Conservation (phyloP, 2,113 vertebrate species). For the Etheostoma cragini region DNA sequence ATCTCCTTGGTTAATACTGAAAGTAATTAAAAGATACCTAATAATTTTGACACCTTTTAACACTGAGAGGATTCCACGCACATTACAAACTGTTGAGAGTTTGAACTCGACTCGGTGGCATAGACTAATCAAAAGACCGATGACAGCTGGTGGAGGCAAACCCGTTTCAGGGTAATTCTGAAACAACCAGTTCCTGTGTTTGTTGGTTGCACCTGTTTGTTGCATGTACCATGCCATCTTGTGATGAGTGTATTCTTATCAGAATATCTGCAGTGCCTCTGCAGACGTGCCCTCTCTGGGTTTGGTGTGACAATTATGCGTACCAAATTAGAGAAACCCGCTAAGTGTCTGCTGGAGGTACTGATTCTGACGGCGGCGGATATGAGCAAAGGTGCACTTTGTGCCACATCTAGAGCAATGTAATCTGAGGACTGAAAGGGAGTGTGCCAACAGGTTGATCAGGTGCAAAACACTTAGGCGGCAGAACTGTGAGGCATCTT, state of each 20-base stretch:
- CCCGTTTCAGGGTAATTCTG: slow-evolving; percentile 36
- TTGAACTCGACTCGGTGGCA: neutral
- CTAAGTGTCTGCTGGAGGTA: slow-evolving; percentile 10
- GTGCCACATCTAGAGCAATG: slow-evolving; percentile 58
- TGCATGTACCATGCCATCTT: slow-evolving; percentile 52
- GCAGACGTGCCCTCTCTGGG: slow-evolving; percentile 41
- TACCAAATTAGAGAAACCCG: slow-evolving; percentile 48
- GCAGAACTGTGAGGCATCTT: neutral
- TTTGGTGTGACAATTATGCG: slow-evolving; percentile 41
- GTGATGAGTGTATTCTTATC: slow-evolving; percentile 69
- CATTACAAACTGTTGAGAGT: neutral
- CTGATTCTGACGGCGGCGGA: slow-evolving; percentile 37
- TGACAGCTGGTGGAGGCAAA: slow-evolving; percentile 42
- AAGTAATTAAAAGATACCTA: neutral
- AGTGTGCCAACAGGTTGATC: slow-evolving; percentile 27
- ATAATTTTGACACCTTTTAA: neutral
- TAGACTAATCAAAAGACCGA: slow-evolving; percentile 20
- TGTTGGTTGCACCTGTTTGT: slow-evolving; percentile 75
- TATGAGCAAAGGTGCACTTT: slow-evolving; percentile 57
- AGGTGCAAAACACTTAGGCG: slow-evolving; percentile 41
- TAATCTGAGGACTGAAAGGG: slow-evolving; percentile 19
- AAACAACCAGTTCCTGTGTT: slow-evolving; percentile 64
- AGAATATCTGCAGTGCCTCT: slow-evolving; percentile 66
- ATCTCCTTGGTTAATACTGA: no score
- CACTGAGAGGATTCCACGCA: slow-evolving; percentile 1